Conservation (phyloP, 2,113 vertebrate genomes). For the Coptodon bakossiorum region DNA sequence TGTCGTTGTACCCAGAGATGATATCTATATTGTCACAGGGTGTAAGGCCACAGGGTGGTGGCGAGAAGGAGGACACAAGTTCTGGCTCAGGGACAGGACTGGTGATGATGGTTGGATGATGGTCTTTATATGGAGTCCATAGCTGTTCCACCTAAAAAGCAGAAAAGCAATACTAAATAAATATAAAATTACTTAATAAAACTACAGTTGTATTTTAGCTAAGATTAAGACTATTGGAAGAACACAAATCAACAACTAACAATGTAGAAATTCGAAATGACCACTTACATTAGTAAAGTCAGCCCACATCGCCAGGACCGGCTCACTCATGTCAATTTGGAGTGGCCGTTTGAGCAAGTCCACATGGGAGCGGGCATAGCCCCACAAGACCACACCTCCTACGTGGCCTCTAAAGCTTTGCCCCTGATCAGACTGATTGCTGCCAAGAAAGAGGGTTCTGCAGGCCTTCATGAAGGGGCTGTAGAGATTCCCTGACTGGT, state of each 20-base stretch:
- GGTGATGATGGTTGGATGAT: conserved; percentile 69
- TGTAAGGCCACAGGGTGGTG: conserved; percentile 83
- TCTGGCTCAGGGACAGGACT: conserved; percentile 65
- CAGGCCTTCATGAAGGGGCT: conserved; percentile 88
- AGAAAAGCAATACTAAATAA: background rate
- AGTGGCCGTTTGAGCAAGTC: conserved; percentile 69
- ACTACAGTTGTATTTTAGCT: background rate
- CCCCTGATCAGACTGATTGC: conserved; percentile 74
- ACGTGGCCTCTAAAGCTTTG: conserved; percentile 83
- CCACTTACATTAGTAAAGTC: conserved; percentile 65
- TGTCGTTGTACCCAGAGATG: conserved; percentile 80
- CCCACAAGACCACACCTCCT: conserved; percentile 79
- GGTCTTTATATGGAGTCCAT: conserved; percentile 77
- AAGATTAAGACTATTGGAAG: background rate
- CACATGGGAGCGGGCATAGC: conserved; percentile 60
- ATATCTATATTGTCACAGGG: conserved; percentile 87
- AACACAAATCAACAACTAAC: background rate
- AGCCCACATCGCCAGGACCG: conserved; percentile 59
- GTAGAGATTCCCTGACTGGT: conserved; percentile 82
- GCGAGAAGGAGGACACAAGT: conserved; percentile 71
- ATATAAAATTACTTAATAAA: background rate
- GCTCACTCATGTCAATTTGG: background rate
- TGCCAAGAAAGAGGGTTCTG: conserved; percentile 83
- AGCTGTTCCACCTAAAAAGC: conserved; percentile 58
- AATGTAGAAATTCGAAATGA: background rate